Base-by-base conservation (phyloP, 2,797 vertebrate genomes). In the Florisuga fusca region DNA sequence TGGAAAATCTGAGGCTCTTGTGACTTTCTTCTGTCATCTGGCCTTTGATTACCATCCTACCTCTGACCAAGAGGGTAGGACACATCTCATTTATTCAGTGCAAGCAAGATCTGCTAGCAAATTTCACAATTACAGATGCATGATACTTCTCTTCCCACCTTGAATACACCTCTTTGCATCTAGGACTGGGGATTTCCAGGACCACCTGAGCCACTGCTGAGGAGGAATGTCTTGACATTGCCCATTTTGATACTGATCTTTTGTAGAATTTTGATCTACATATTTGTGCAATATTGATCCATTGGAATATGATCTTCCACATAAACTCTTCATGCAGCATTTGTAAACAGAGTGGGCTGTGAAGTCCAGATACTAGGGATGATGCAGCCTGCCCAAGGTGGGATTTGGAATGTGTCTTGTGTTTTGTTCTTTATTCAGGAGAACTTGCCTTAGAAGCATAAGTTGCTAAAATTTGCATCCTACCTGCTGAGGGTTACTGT, bases 21-120 rank as follows among this genome's bases (percentile, higher is more conserved):
- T 67, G 73, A 92, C 75, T 67, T 62, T 86, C 90, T 33, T 76
- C 80, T 86, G 13, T 88, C 73, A 80, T 87, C 72, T 92, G 61
- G 45, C 75, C 55, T 89, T 94, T 7, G n/a, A n/a, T 91, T 83
- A n/a, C 20, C 55, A 80, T 92, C 62, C 45, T 81, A 66, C 21
- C 71, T 88, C 90, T 94, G 33, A 89, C 89, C 31, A 80, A 63
- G 83, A 95, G 38, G 31, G 72, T 59, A 80, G 64, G 41, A 89
- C 31, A 77, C 63, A 78, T 62, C 59, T 84, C 22, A 51, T 43
- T 88, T 80, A 87, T 29, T 86, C 63, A 53, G 20, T 87, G 58
- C 51, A 77, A 68, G 90, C 82, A 95, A 79, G 83, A 80, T 78
- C 59, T 79, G 33, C 69, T 73, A 58, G 71, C 41, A 78, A 6